A percentile compares a stretch with the other conserved stretches of the same genome.
Conservation (phyloP, 2,888 invertebrate genomes). For the Saturnia pavonia region DNA sequence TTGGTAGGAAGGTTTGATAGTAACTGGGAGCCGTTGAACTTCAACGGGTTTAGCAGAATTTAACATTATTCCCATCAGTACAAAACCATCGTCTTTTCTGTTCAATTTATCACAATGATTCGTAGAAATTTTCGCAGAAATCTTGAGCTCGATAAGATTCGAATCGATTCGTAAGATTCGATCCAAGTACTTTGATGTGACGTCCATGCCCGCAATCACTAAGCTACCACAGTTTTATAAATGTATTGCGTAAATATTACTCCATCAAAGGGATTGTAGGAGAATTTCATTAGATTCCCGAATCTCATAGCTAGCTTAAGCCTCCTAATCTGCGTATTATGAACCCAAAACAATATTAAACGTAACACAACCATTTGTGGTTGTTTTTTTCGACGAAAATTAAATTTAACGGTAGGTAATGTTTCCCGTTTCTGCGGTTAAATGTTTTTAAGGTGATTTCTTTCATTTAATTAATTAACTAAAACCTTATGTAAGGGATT, state of each 20-base stretch:
- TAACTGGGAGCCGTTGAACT: not conserved
- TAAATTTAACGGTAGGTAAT: slow-evolving; percentile 20
- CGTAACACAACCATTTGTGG: slow-evolving; percentile 10
- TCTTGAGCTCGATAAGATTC: too few species aligned
- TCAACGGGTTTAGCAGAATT: not conserved
- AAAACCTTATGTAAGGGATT: slow-evolving; percentile 12
- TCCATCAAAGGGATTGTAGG: slow-evolving; percentile 4
- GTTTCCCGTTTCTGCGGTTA: slow-evolving; percentile 12
- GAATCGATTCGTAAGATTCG: too few species aligned
- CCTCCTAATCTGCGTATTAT: slow-evolving; percentile 20
- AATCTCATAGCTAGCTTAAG: slow-evolving; percentile 9
- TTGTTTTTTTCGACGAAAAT: slow-evolving; percentile 20
- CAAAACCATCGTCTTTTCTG: not conserved
- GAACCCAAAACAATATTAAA: slow-evolving; percentile 15
- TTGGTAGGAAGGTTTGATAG: too few species aligned
- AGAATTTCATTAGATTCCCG: slow-evolving; percentile 25
- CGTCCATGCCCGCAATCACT: not conserved
- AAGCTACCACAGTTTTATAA: not conserved
- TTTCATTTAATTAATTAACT: not conserved
- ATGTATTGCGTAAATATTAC: slow-evolving; percentile 3
- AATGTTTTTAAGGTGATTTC: not conserved
- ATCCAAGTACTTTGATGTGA: not conserved
- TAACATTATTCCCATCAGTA: not conserved
- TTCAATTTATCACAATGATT: not conserved
- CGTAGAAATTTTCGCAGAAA: not conserved